Evolutionary conservation across 2,888 invertebrate species (phyloP).

Genomic region (Thecocarcelia acutangulata): DNA sequence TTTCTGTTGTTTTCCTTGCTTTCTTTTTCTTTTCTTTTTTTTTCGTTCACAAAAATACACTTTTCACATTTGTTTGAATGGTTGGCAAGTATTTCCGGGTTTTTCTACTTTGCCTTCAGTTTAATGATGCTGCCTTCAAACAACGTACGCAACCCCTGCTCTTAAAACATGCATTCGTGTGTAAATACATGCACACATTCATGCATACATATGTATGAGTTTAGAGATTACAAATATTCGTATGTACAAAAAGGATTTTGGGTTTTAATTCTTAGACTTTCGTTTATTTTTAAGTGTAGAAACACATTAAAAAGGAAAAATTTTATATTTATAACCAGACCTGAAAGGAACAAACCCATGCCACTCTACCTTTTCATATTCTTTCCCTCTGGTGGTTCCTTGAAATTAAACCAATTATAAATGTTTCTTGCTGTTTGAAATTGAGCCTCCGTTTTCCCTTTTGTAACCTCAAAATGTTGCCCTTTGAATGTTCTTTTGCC

Average conservation of each 20-base stretch:
- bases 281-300: conserved; percentile 12
- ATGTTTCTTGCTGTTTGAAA: background rate
- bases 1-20: conserved; percentile 15
- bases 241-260: conserved; percentile 43
- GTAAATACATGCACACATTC: background rate
- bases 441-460: background rate
- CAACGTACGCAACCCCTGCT: conserved; percentile 1
- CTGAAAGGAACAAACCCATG: conserved; percentile 9
- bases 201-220: conserved; percentile 6
- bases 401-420: conserved; percentile 48
- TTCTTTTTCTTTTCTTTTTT: background rate
- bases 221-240: conserved; percentile 40
- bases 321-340: conserved; percentile 20
- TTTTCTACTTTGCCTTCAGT: conserved; percentile 40
- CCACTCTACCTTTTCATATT: background rate
- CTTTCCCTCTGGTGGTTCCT: conserved; percentile 6
- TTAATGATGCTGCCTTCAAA: conserved; percentile 18
- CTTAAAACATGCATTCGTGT: conserved; percentile 27
- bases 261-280: conserved; percentile 33
- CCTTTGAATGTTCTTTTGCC: conserved; percentile 29
- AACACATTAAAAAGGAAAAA: conserved; percentile 7
- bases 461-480: conserved; percentile 12
- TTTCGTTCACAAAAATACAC: background rate
- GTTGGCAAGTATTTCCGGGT: conserved; percentile 66
- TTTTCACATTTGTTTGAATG: conserved; percentile 58